phyloP scores from a whole-genome alignment of 2,797 vertebrate species.

The Pachyuromys duprasi region DNA sequence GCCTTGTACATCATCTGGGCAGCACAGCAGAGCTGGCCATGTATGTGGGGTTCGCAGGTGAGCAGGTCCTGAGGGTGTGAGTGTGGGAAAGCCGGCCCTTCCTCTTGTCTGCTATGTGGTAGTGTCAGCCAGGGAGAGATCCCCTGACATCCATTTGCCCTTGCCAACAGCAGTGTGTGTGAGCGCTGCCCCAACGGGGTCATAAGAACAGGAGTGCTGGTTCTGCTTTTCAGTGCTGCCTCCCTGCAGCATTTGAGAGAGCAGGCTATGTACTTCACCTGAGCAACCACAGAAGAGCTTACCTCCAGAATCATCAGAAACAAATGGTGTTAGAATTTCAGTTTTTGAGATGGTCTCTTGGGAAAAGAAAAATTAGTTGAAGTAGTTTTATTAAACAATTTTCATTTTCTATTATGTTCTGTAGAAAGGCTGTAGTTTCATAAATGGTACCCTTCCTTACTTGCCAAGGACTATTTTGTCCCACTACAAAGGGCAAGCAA shows the following conservation, averaged over 20 bases:
- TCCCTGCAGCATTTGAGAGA: no score
- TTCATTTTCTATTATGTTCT: not conserved
- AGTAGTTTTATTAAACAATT: not conserved
- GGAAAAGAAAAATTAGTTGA: conserved; percentile 3
- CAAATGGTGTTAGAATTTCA: not conserved
- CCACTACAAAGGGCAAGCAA: conserved; percentile 54
- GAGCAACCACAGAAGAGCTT: no score
- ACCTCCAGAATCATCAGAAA: not conserved
- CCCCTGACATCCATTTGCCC: no score
- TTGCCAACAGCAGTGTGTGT: no score
- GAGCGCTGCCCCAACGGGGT: no score
- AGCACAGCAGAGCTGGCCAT: not conserved
- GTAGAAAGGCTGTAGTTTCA: conserved; percentile 20
- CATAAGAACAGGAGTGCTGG: no score
- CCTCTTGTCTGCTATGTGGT: not conserved
- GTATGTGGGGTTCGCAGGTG: not conserved
- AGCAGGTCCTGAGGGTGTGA: no score
- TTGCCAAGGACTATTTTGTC: not conserved
- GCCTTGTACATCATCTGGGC: not conserved
- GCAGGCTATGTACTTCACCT: no score
- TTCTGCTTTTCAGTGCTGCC: no score
- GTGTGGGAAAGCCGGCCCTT: not conserved
- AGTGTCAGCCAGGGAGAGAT: not conserved
- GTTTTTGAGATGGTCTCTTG: not conserved
- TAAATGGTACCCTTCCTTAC: not conserved